Evolutionary conservation across 2,113 vertebrate species (phyloP).

Genomic region (Gadus chalcogrammus): DNA sequence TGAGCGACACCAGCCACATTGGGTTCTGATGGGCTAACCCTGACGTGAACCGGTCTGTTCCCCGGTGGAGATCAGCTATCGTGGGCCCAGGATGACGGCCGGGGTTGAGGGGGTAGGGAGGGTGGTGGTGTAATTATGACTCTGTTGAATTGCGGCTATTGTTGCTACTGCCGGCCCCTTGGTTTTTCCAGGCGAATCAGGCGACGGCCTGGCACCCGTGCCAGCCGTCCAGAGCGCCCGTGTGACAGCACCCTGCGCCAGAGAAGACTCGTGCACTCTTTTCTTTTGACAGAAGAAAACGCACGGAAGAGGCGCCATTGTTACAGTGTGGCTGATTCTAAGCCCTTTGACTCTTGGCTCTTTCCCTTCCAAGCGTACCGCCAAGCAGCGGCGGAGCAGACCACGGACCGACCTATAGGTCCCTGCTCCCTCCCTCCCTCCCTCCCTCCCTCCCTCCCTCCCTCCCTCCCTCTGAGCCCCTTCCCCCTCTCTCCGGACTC

Average conservation of each 20-base stretch:
- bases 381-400: too few relatives aligned
- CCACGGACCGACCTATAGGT: too few relatives aligned
- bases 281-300: too few relatives aligned
- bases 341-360: too few relatives aligned
- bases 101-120: background rate
- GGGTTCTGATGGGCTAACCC: slow-evolving; percentile 5
- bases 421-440: background rate
- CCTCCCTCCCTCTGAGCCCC: background rate
- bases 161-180: slow-evolving; percentile 1
- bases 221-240: slow-evolving; percentile 20
- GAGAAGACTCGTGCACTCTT: background rate
- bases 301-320: too few relatives aligned
- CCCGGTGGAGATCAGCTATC: slow-evolving; percentile 12
- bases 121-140: slow-evolving; percentile 31
- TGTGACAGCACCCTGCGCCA: slow-evolving; percentile 10
- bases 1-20: too few relatives aligned
- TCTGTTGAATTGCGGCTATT: slow-evolving; percentile 36
- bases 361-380: too few relatives aligned
- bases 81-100: background rate
- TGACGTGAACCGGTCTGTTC: slow-evolving; percentile 21
- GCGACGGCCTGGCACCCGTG: slow-evolving; percentile 25
- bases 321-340: too few relatives aligned
- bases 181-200: slow-evolving; percentile 36
- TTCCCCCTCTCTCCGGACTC: background rate
- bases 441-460: background rate